Percentiles rank a stretch among this genome's conserved stretches.
These are phyloP conservation scores for Amia ocellicauda DNA, from an alignment of 2,113 vertebrate species.

Conservation along the genomic window DNA sequence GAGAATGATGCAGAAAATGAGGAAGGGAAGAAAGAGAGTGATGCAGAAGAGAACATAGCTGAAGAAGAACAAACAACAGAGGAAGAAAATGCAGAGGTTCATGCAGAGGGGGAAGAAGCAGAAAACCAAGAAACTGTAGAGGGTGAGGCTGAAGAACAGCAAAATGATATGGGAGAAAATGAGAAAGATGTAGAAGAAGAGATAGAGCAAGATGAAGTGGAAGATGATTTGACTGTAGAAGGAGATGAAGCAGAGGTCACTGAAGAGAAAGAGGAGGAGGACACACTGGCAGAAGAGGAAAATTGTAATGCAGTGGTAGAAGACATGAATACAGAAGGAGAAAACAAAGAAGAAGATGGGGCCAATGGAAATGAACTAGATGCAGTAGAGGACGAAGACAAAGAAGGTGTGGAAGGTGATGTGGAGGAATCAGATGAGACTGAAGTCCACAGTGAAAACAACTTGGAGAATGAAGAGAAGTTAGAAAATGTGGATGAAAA, in stretches of 20 bases:
- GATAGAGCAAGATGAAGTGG: conserved; percentile 34
- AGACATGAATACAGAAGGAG: conserved; percentile 1
- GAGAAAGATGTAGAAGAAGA: conserved; percentile 22
- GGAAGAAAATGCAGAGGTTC: conserved; percentile 24
- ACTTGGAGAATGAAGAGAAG: conserved; percentile 19
- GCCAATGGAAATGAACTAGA: conserved; percentile 14
- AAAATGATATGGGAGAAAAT: neutral
- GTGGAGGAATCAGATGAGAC: conserved; percentile 57
- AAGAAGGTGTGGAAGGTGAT: conserved; percentile 43
- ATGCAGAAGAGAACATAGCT: neutral
- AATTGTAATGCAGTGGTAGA: conserved; percentile 19
- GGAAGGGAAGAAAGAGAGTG: neutral
- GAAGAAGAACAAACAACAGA: neutral
- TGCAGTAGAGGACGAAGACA: conserved; percentile 29
- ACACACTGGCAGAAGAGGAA: conserved; percentile 38
- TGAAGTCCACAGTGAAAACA: conserved; percentile 32
- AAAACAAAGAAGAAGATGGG: neutral
- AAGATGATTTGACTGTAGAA: conserved; percentile 47
- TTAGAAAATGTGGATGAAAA: conserved; percentile 13
- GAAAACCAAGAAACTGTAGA: conserved; percentile 21
- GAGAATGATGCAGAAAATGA: neutral
- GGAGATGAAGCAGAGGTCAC: conserved; percentile 43
- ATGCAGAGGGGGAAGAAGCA: neutral
- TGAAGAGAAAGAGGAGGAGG: conserved; percentile 42
- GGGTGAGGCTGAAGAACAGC: conserved; percentile 8